Evolutionary conservation across 2,888 invertebrate species (phyloP).

Genomic region (Drosophila incognita): DNA sequence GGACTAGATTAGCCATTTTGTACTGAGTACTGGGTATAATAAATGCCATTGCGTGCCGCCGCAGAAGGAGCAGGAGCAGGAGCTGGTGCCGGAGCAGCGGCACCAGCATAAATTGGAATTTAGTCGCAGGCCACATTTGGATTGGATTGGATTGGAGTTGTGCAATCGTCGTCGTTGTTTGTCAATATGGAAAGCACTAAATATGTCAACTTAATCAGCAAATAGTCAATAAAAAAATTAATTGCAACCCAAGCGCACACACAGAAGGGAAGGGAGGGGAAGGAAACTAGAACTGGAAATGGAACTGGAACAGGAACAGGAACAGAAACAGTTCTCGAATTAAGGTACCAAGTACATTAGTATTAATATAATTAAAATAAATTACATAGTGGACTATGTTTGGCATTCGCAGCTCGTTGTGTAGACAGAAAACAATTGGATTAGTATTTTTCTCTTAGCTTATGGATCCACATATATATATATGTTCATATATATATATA

Average conservation of each 20-base stretch:
- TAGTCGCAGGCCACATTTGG: background rate
- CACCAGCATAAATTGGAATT: constrained; percentile 1
- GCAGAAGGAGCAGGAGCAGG: constrained; percentile 9
- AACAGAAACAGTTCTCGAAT: background rate
- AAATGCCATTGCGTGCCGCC: constrained; percentile 68
- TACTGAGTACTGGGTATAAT: constrained; percentile 14
- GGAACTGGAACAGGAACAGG: background rate
- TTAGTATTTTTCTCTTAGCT: constrained; percentile 17
- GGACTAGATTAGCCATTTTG: background rate
- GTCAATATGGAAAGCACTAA: constrained; percentile 44
- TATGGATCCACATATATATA: constrained; percentile 1
- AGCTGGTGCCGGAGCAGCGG: background rate
- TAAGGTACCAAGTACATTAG: constrained; percentile 3
- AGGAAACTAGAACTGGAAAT: background rate
- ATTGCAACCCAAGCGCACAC: constrained; percentile 10
- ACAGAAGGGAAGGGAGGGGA: background rate
- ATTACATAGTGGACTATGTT: constrained; percentile 27
- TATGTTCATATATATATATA: constrained; percentile 20
- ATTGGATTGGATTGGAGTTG: constrained; percentile 15
- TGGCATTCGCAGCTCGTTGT: background rate
- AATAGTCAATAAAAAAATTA: constrained; percentile 47
- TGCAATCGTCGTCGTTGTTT: constrained; percentile 30
- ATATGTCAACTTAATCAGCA: constrained; percentile 58
- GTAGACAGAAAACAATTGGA: constrained; percentile 15
- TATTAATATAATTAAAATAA: constrained; percentile 18